Percentiles rank a stretch among this genome's conserved stretches.
Conservation (phyloP, 2,113 vertebrate species). For the Stegostoma tigrinum region DNA sequence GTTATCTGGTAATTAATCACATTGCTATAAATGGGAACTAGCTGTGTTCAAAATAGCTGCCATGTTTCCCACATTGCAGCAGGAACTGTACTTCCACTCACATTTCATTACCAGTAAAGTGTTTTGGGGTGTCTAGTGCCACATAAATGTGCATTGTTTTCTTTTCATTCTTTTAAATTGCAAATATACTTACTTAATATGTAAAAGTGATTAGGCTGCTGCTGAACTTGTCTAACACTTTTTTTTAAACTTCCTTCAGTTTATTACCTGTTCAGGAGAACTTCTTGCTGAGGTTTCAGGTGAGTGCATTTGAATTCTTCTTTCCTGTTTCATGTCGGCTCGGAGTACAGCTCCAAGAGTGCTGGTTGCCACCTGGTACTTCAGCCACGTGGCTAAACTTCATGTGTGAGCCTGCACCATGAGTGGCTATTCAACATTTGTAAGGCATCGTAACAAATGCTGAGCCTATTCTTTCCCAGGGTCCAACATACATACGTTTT, state of each 20-base stretch:
- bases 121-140: neutral
- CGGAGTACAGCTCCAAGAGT: neutral
- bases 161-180: neutral
- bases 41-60: neutral
- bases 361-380: neutral
- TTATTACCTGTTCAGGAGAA: slow-evolving; percentile 94
- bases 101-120: neutral
- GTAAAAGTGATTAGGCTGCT: neutral
- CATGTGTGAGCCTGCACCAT: neutral
- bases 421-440: neutral
- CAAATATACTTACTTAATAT: neutral
- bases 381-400: neutral
- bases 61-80: neutral
- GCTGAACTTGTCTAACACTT: neutral
- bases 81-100: neutral
- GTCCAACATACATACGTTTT: neutral
- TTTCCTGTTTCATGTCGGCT: neutral
- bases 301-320: slow-evolving; percentile 46
- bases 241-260: slow-evolving; percentile 53
- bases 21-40: neutral
- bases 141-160: no score
- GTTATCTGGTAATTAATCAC: neutral
- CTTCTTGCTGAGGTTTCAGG: slow-evolving; percentile 95
- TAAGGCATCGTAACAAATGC: neutral
- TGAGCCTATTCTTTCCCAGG: neutral